A percentile compares a stretch with the other conserved stretches of the same genome.
phyloP scores from a whole-genome alignment of 2,888 invertebrate species.

The Anorthoa munda region DNA sequence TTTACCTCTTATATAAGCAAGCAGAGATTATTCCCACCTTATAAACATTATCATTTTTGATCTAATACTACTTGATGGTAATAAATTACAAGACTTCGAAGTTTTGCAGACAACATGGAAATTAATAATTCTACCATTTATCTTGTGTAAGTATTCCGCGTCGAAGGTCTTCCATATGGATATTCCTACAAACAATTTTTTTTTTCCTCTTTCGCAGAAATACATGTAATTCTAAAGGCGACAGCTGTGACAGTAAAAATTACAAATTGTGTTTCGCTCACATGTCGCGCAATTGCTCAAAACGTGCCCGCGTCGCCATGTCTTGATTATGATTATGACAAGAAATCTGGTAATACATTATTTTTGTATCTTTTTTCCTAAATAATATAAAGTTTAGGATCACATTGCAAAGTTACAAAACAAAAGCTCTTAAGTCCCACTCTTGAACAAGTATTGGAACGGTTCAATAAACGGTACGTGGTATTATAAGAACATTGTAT shows the following conservation, averaged over 20 bases:
- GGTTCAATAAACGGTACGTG: not conserved
- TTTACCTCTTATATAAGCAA: too few species aligned
- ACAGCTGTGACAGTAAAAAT: conserved; percentile 19
- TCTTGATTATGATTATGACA: not conserved
- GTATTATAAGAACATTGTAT: not conserved
- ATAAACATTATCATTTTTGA: not conserved
- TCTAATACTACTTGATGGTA: not conserved
- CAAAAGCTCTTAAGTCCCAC: not conserved
- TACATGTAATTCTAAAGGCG: conserved; percentile 5
- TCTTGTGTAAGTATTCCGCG: not conserved
- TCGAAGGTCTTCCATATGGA: not conserved
- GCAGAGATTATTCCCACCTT: too few species aligned
- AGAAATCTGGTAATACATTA: not conserved
- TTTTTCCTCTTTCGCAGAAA: not conserved
- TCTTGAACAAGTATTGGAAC: not conserved
- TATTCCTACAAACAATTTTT: not conserved
- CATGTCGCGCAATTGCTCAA: not conserved
- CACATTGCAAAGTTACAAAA: not conserved
- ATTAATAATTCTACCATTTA: not conserved
- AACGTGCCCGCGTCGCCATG: too few species aligned
- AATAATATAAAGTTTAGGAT: too few species aligned
- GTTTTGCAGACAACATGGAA: conserved; percentile 4
- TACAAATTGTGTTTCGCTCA: conserved; percentile 12
- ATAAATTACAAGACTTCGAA: conserved; percentile 27
- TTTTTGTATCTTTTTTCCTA: not conserved